phyloP scores from a whole-genome alignment of 2,797 vertebrate species.

The Crocodylus rhombifer region DNA sequence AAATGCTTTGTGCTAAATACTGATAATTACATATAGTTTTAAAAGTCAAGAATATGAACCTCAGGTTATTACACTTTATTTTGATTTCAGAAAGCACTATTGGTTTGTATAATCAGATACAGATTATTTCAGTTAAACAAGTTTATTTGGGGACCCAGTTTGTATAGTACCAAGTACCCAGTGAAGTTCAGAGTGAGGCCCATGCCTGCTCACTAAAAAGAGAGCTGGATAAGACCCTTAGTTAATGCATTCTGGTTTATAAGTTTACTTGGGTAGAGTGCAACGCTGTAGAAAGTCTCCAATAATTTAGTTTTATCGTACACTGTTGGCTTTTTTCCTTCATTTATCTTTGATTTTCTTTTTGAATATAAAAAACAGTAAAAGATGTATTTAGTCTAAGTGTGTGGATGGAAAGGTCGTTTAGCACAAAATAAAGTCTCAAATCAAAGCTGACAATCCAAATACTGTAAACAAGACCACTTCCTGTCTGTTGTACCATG shows the following conservation, averaged over 20 bases:
- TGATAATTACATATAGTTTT: not conserved
- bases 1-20: not conserved
- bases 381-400: not conserved
- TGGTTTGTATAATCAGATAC: not conserved
- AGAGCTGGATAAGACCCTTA: not conserved
- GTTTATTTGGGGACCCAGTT: not conserved
- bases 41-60: not conserved
- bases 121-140: not conserved
- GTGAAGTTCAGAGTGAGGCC: not conserved
- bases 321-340: not conserved
- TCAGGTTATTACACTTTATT: not conserved
- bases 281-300: not conserved
- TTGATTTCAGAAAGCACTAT: not conserved
- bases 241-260: not conserved
- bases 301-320: not conserved
- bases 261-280: fast-evolving
- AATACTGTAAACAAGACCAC: not conserved
- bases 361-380: not conserved
- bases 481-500: not conserved
- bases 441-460: not conserved
- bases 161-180: not conserved
- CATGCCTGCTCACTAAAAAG: not conserved
- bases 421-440: not conserved
- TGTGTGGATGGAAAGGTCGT: not conserved
- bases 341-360: not conserved